phyloP scores from a whole-genome alignment of 2,113 vertebrate species.

The Callaeas wilsoni region DNA sequence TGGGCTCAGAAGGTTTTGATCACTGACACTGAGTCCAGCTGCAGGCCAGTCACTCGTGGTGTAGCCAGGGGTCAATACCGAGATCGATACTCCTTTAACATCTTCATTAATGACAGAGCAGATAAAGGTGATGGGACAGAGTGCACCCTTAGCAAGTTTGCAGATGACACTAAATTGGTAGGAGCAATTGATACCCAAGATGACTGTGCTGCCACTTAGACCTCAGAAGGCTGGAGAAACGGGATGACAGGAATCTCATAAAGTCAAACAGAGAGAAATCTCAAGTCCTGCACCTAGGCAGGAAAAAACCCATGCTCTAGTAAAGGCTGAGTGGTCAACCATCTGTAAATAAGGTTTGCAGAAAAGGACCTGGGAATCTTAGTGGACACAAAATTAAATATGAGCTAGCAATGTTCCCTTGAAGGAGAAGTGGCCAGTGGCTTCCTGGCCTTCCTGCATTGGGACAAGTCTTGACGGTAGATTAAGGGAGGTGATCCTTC shows the following conservation, averaged over 20 bases:
- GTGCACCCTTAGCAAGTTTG: background rate
- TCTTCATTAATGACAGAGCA: background rate
- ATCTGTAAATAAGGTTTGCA: background rate
- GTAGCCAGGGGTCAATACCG: background rate
- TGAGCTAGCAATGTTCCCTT: background rate
- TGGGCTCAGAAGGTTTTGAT: background rate
- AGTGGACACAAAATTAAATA: background rate
- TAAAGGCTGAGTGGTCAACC: background rate
- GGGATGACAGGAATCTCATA: background rate
- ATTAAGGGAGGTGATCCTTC: background rate
- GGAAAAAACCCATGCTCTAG: background rate
- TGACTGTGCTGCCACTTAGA: background rate
- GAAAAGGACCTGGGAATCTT: background rate
- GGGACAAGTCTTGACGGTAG: background rate
- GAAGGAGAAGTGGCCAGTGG: background rate
- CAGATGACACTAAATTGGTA: background rate
- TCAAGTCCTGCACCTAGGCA: background rate
- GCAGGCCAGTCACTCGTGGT: background rate
- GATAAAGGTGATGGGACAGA: background rate
- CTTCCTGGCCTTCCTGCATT: background rate
- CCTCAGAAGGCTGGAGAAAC: background rate
- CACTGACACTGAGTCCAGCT: background rate
- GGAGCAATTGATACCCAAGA: background rate
- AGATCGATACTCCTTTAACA: background rate
- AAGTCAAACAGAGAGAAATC: background rate